Evolutionary conservation across 1,140 invertebrate species (phyloP).

Genomic region (Plutomurus gul): DNA sequence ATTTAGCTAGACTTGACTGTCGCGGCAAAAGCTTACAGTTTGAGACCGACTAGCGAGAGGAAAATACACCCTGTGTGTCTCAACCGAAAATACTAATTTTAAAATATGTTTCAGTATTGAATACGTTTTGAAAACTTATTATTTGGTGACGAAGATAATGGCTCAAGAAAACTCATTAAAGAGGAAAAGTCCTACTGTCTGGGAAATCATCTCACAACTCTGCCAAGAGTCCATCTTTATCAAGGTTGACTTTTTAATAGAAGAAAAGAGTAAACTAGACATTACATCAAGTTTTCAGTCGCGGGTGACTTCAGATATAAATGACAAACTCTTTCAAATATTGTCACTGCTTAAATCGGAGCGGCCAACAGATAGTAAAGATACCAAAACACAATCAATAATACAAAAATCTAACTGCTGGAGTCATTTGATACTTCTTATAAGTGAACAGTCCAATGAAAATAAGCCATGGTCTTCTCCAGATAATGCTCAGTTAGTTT

Average conservation of each 20-base stretch:
- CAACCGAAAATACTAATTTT: no score
- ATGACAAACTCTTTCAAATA: not conserved
- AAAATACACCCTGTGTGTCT: no score
- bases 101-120: not conserved
- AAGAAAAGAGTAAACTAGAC: not conserved
- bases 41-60: no score
- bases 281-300: slow-evolving; percentile 48
- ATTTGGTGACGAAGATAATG: no score
- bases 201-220: not conserved
- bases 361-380: not conserved
- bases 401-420: not conserved
- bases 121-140: no score
- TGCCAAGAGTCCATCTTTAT: not conserved
- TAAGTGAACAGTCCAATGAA: slow-evolving; percentile 57
- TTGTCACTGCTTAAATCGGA: not conserved
- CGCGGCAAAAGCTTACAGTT: no score
- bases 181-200: not conserved
- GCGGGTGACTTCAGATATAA: not conserved
- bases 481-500: not conserved
- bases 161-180: no score
- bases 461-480: not conserved
- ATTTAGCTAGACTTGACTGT: no score
- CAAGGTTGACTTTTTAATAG: not conserved
- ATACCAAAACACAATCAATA: not conserved
- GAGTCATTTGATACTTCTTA: slow-evolving; percentile 53